Evolutionary conservation across 2,113 vertebrate genomes (phyloP).

Genomic region (Malurus alboscapulatus): DNA sequence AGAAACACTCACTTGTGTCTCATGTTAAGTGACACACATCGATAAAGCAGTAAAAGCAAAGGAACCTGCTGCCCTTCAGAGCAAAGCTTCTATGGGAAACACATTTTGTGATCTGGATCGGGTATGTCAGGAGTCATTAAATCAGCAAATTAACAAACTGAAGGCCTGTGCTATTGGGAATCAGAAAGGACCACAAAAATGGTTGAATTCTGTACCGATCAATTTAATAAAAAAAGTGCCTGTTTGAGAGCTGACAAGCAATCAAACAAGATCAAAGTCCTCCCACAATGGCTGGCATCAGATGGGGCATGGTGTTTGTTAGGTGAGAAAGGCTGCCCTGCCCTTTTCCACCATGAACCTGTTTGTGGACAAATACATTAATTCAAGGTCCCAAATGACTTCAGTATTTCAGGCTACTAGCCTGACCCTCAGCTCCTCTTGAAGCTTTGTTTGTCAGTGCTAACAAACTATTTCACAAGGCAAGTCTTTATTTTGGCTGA

Average conservation of each 20-base stretch:
- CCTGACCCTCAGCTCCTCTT: not conserved
- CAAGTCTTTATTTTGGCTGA: constrained; percentile 15
- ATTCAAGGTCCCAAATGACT: not conserved
- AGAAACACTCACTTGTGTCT: not conserved
- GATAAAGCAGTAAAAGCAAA: not conserved
- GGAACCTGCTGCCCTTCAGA: not conserved
- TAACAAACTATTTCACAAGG: not conserved
- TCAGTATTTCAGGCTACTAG: not conserved
- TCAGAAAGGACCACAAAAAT: not conserved
- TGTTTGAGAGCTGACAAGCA: not conserved
- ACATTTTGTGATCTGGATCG: not conserved
- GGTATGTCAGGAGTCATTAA: not conserved
- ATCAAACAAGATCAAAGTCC: not conserved
- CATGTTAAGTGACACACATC: not conserved
- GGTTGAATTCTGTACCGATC: not conserved
- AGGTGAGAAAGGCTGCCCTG: not conserved
- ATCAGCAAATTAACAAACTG: not conserved
- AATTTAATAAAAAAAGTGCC: not conserved
- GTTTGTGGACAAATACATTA: not conserved
- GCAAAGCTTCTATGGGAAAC: not conserved
- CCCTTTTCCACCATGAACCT: not conserved
- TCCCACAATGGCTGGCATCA: not conserved
- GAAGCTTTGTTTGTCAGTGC: constrained; percentile 11
- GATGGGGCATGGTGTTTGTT: not conserved
- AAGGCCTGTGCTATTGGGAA: not conserved